A percentile compares a stretch with the other conserved stretches of the same genome.
Evolutionary conservation across 37 sponge, comb jelly and placozoan genomes (phyloP).

Genomic region (Petrosia ficiformis): DNA sequence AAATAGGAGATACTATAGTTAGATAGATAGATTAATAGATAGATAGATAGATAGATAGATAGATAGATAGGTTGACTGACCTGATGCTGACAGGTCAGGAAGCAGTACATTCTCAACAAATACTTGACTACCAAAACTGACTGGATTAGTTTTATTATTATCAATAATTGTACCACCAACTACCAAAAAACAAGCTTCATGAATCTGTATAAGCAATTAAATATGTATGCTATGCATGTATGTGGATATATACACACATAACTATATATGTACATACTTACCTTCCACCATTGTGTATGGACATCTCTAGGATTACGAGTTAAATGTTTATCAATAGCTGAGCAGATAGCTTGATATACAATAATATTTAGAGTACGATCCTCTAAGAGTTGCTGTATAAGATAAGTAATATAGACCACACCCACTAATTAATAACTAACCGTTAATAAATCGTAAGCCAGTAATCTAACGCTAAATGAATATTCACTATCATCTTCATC

Average conservation of each 20-base stretch:
- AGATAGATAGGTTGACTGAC: not conserved
- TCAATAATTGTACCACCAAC: slow-evolving; percentile 10
- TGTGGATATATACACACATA: not conserved
- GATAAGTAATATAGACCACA: not conserved
- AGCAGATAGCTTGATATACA: slow-evolving; percentile 19
- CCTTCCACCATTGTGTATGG: not conserved
- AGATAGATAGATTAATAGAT: not conserved
- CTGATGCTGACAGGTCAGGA: slow-evolving; percentile 18
- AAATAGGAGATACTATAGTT: slow-evolving; percentile 35
- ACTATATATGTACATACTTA: not conserved
- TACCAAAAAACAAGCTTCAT: slow-evolving; percentile 65
- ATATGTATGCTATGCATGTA: not conserved
- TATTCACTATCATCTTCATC: slow-evolving; percentile 69
- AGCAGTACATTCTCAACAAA: slow-evolving; percentile 37
- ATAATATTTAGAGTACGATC: not conserved
- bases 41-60: not conserved
- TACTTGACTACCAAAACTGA: slow-evolving; percentile 28
- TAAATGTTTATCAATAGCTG: slow-evolving; percentile 49
- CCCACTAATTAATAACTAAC: not conserved
- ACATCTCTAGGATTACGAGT: slow-evolving; percentile 21
- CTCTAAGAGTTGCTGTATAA: slow-evolving; percentile 10
- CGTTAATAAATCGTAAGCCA: slow-evolving; percentile 49
- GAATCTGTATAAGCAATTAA: slow-evolving; percentile 24
- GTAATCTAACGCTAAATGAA: slow-evolving; percentile 60
- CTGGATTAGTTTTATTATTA: not conserved